phyloP scores from a whole-genome alignment of 2,797 vertebrate genomes.

The Galagoides demidoff region DNA sequence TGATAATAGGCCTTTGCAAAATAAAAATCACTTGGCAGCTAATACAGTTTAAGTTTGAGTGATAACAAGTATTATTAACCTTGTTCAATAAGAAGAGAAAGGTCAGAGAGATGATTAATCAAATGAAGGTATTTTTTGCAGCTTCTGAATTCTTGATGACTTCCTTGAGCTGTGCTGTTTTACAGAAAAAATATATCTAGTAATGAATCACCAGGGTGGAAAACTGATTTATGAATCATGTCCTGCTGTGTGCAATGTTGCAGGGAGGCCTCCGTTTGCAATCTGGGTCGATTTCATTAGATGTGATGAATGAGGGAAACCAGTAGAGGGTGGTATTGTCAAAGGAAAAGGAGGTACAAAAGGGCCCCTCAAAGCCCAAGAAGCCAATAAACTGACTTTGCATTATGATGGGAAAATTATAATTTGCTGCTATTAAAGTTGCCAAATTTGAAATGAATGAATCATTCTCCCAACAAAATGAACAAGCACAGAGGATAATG shows the following conservation, averaged over 20 bases:
- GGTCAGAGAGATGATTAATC: slow-evolving; percentile 76
- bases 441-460: slow-evolving; percentile 81
- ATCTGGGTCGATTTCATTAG: slow-evolving; percentile 1
- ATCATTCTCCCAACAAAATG: slow-evolving; percentile 79
- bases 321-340: slow-evolving; percentile 83
- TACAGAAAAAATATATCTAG: slow-evolving; percentile 64
- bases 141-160: slow-evolving; percentile 70
- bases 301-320: slow-evolving; percentile 55
- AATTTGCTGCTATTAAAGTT: slow-evolving; percentile 76
- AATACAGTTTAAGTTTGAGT: slow-evolving; percentile 51
- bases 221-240: slow-evolving; percentile 54
- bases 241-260: slow-evolving; percentile 61
- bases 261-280: slow-evolving; percentile 63
- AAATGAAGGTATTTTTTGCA: slow-evolving; percentile 69
- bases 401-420: slow-evolving; percentile 72
- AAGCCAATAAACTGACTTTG: slow-evolving; percentile 72
- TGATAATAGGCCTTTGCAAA: slow-evolving; percentile 54
- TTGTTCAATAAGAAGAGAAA: slow-evolving; percentile 72
- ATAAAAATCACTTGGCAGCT: slow-evolving; percentile 67
- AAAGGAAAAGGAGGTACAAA: slow-evolving; percentile 63
- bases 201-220: slow-evolving; percentile 60
- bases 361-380: background rate
- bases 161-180: slow-evolving; percentile 72
- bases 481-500: slow-evolving; percentile 75
- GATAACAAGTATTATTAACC: slow-evolving; percentile 69